Evolutionary conservation across 2,888 invertebrate species (phyloP).

Genomic region (Pachliopta kotzebuea): DNA sequence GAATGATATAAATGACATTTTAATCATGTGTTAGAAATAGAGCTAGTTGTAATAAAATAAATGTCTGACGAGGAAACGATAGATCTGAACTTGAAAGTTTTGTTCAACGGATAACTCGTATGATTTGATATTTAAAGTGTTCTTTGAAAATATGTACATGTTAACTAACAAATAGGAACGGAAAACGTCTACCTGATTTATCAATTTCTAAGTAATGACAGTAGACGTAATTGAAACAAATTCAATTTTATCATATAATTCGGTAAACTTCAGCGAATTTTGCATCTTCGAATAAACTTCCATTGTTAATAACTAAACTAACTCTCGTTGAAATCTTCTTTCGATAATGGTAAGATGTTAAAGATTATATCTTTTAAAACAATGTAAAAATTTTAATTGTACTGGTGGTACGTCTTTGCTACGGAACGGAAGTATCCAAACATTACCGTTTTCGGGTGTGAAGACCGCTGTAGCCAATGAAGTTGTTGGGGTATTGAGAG

Average conservation of each 20-base stretch:
- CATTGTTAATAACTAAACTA: conserved; percentile 7
- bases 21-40: not conserved
- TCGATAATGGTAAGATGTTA: not conserved
- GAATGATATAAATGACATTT: conserved; percentile 1
- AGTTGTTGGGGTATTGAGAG: no score
- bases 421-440: no score
- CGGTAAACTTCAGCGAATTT: conserved; percentile 2
- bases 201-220: not conserved
- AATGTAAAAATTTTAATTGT: not conserved
- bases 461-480: no score
- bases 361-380: not conserved
- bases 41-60: not conserved
- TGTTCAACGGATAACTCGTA: not conserved
- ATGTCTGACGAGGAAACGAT: not conserved
- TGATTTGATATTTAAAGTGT: not conserved
- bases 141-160: no score
- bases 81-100: not conserved
- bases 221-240: not conserved
- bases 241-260: conserved; percentile 1
- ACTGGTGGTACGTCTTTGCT: no score
- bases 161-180: no score
- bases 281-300: conserved; percentile 8
- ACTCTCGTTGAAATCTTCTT: conserved; percentile 1
- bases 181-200: no score
- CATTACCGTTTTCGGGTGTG: no score